These are phyloP conservation scores for Syngnathus scovelli DNA, from an alignment of 2,113 vertebrate species.

Conservation along the genomic window DNA sequence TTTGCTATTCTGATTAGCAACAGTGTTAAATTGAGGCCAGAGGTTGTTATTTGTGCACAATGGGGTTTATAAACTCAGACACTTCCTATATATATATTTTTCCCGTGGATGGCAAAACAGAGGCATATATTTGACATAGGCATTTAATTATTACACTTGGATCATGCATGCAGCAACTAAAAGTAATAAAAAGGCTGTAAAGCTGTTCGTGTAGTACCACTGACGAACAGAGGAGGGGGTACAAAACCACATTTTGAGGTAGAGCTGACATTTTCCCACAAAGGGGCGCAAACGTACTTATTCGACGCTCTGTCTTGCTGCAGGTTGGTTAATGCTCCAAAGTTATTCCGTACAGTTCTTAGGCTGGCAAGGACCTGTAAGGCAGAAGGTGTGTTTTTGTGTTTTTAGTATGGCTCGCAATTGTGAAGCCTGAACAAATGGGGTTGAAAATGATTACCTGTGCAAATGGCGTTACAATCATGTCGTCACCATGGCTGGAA, in stretches of 20 bases:
- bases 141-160: not conserved
- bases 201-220: constrained; percentile 45
- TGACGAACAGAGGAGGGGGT: constrained; percentile 47
- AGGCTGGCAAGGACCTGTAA: constrained; percentile 93
- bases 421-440: not conserved
- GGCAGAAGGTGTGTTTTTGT: not conserved
- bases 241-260: constrained; percentile 5
- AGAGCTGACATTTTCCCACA: not conserved
- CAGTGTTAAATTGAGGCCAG: too few species aligned
- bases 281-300: constrained; percentile 78
- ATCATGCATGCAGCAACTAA: not conserved
- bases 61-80: not conserved
- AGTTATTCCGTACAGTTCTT: constrained; percentile 97
- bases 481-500: constrained; percentile 97
- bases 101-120: not conserved
- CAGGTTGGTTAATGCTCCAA: constrained; percentile 95
- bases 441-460: constrained; percentile 77
- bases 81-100: not conserved
- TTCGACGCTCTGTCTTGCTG: constrained; percentile 89
- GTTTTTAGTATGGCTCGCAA: not conserved
- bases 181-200: not conserved
- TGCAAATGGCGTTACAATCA: constrained; percentile 99
- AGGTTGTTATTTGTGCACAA: not conserved
- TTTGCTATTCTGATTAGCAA: not conserved
- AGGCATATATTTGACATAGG: too few species aligned